Evolutionary conservation across 2,797 vertebrate genomes (phyloP).

Genomic region (Sparidentex hasta): DNA sequence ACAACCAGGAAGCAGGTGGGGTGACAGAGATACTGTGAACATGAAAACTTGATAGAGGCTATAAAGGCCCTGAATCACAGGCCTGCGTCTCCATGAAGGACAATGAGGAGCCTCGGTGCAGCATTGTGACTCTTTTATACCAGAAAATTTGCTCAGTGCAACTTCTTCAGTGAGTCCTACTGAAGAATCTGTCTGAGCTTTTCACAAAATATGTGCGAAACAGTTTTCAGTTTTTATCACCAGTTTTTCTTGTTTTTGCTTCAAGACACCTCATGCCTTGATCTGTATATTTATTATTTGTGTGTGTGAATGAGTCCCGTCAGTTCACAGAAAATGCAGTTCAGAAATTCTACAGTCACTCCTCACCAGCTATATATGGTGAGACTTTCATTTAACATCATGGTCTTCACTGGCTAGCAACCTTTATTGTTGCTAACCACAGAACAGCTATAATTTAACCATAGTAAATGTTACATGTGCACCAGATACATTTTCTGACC

Average conservation of each 20-base stretch:
- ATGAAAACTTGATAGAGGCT: constrained; percentile 54
- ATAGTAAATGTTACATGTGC: no score
- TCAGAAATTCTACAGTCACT: no score
- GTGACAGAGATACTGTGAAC: constrained; percentile 24
- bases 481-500: no score
- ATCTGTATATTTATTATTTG: neutral
- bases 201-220: neutral
- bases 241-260: neutral
- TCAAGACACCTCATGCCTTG: no score
- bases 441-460: no score
- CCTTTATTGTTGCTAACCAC: no score
- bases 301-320: neutral
- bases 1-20: constrained; percentile 22
- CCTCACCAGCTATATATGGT: no score
- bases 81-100: constrained; percentile 30
- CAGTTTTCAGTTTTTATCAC: neutral
- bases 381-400: no score
- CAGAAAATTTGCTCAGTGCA: neutral
- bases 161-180: neutral
- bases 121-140: neutral
- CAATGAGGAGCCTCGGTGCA: constrained; percentile 5
- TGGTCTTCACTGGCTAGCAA: no score
- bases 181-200: constrained; percentile 1
- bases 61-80: constrained; percentile 47
- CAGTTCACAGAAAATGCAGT: no score